Evolutionary conservation across 2,113 vertebrate genomes (phyloP).

Genomic region (Eptesicus fuscus): DNA sequence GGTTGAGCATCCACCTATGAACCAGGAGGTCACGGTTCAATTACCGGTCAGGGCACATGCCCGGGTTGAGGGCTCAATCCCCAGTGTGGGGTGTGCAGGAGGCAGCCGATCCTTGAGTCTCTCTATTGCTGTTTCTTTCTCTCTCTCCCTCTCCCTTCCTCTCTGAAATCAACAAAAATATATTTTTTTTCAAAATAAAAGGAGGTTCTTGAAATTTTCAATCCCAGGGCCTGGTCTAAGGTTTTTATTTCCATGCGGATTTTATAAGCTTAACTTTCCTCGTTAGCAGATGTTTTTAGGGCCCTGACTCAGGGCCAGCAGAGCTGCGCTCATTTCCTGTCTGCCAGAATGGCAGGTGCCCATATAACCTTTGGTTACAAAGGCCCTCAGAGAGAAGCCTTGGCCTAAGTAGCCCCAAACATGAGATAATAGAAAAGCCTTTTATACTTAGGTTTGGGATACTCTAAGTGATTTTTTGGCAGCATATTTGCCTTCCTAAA

Average conservation of each 20-base stretch:
- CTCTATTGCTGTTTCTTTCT: too few relatives aligned
- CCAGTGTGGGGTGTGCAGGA: too few relatives aligned
- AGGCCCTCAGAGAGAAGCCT: background rate
- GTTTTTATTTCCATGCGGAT: background rate
- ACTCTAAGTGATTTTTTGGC: slow-evolving; percentile 19
- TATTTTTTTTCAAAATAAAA: background rate
- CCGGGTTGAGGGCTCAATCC: too few relatives aligned
- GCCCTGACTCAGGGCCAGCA: background rate
- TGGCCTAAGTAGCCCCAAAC: background rate
- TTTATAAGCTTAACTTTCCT: background rate
- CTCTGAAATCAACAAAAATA: too few relatives aligned
- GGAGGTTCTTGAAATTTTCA: background rate
- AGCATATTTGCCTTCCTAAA: background rate
- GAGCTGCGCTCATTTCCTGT: slow-evolving; percentile 9
- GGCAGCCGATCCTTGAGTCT: too few relatives aligned
- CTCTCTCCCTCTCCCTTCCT: too few relatives aligned
- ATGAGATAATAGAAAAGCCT: background rate
- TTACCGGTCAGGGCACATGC: too few relatives aligned
- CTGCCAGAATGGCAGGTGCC: background rate
- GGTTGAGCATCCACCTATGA: too few relatives aligned
- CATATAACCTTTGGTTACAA: background rate
- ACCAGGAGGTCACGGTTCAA: too few relatives aligned
- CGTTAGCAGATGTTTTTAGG: background rate
- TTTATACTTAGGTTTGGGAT: slow-evolving; percentile 40
- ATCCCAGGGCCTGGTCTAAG: background rate